A percentile compares a stretch with the other conserved stretches of the same genome.
Evolutionary conservation across 1,140 invertebrate genomes (phyloP).

Genomic region (Phenacoccus solenopsis): DNA sequence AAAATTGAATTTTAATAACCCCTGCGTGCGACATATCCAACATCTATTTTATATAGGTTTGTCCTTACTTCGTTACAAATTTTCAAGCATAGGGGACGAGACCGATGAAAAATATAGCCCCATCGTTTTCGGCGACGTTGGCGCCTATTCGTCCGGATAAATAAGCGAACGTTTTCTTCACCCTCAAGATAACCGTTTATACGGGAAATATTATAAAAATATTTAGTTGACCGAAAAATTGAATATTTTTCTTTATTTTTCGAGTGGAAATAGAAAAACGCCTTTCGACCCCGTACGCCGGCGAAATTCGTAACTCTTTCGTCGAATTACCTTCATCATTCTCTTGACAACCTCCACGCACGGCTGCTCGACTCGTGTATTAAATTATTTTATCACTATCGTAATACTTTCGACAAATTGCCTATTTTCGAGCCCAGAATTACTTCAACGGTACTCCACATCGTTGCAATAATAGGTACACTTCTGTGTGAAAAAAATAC

Average conservation of each 20-base stretch:
- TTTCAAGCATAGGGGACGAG: background rate
- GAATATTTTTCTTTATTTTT: slow-evolving; percentile 18
- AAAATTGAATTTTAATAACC: slow-evolving; percentile 9
- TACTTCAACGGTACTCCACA: no score
- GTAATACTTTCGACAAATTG: no score
- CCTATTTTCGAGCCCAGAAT: no score
- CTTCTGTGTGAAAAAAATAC: no score
- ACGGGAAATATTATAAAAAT: slow-evolving; percentile 15
- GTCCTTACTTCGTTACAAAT: background rate
- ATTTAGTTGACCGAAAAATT: slow-evolving; percentile 18
- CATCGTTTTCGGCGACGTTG: background rate
- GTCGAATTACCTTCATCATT: slow-evolving; percentile 8
- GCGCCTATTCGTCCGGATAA: slow-evolving; percentile 16
- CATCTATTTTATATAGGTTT: background rate
- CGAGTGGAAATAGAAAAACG: slow-evolving; percentile 9
- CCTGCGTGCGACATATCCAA: background rate
- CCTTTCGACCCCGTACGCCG: background rate
- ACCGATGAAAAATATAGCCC: slow-evolving; percentile 7
- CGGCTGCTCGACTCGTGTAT: no score
- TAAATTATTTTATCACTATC: no score
- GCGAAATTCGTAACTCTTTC: slow-evolving; percentile 1
- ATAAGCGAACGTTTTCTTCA: slow-evolving; percentile 10
- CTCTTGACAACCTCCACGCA: no score
- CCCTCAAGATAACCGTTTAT: slow-evolving; percentile 11
- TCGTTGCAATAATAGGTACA: no score